phyloP scores from a whole-genome alignment of 35 echinoderm and acorn worm species.

The Heliocidaris erythrogramma region DNA sequence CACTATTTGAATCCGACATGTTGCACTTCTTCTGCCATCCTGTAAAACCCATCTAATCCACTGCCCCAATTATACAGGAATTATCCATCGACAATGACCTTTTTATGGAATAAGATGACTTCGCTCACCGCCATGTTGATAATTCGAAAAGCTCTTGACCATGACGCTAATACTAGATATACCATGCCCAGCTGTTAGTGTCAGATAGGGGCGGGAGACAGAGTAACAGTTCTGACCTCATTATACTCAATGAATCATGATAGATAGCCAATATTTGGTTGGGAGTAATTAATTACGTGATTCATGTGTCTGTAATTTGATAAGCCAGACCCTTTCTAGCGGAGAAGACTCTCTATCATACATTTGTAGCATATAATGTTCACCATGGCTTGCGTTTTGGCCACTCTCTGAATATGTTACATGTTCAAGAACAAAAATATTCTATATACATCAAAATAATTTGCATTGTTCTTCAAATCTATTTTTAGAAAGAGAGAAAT shows the following conservation, averaged over 20 bases:
- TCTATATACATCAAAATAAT: background rate
- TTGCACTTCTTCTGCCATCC: background rate
- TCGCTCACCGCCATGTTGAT: background rate
- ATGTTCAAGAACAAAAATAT: background rate
- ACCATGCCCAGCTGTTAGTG: background rate
- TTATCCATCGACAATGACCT: background rate
- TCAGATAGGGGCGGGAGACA: background rate
- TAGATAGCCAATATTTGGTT: background rate
- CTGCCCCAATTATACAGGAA: background rate
- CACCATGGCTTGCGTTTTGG: background rate
- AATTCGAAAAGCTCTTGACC: background rate
- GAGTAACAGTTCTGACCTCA: background rate
- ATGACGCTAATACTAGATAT: background rate
- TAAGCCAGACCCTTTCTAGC: background rate
- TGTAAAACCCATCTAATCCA: background rate
- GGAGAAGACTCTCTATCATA: background rate
- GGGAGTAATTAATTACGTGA: background rate
- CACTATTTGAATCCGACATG: background rate
- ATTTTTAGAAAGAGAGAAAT: background rate
- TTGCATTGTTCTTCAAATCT: background rate
- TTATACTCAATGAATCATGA: background rate
- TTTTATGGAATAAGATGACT: background rate
- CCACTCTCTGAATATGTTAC: background rate
- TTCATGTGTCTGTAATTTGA: background rate
- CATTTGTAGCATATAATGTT: background rate